These are phyloP conservation scores for Odiellus spinosus DNA, from an alignment of 2,888 invertebrate genomes.

Conservation along the genomic window DNA sequence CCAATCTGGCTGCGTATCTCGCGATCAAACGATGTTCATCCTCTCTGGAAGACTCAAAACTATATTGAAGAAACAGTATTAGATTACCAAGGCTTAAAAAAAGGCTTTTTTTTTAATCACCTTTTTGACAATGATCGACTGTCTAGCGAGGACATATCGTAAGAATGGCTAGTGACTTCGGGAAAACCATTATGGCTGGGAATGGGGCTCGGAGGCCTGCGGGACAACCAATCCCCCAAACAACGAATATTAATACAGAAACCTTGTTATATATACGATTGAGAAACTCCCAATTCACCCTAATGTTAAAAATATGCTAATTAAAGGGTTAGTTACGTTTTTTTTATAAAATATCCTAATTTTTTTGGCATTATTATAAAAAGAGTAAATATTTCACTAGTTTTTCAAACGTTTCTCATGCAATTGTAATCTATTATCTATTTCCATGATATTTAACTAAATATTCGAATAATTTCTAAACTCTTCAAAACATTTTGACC, in stretches of 20 bases:
- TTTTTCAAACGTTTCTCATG: too few species aligned
- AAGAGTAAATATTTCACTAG: too few species aligned
- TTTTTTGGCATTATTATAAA: too few species aligned
- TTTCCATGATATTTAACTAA: too few species aligned
- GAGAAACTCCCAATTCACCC: neutral
- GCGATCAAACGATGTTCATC: slow-evolving; percentile 95
- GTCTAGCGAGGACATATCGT: slow-evolving; percentile 46
- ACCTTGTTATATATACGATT: neutral
- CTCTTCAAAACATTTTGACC: too few species aligned
- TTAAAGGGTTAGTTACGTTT: neutral
- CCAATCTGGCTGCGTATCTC: slow-evolving; percentile 84
- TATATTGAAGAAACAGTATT: neutral
- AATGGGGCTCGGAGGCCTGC: slow-evolving; percentile 72
- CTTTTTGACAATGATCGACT: slow-evolving; percentile 26
- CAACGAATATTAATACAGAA: neutral
- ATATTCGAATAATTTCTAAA: too few species aligned
- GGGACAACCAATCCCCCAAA: neutral
- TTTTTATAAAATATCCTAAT: too few species aligned
- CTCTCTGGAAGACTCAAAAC: slow-evolving; percentile 35
- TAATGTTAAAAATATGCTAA: neutral
- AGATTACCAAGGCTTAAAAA: neutral
- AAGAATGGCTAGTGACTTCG: slow-evolving; percentile 42
- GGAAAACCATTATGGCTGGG: slow-evolving; percentile 88
- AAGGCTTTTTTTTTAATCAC: slow-evolving; percentile 8
- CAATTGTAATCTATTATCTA: too few species aligned